Base-by-base conservation (phyloP, 2,113 vertebrate genomes). In the Callospermophilus lateralis region DNA sequence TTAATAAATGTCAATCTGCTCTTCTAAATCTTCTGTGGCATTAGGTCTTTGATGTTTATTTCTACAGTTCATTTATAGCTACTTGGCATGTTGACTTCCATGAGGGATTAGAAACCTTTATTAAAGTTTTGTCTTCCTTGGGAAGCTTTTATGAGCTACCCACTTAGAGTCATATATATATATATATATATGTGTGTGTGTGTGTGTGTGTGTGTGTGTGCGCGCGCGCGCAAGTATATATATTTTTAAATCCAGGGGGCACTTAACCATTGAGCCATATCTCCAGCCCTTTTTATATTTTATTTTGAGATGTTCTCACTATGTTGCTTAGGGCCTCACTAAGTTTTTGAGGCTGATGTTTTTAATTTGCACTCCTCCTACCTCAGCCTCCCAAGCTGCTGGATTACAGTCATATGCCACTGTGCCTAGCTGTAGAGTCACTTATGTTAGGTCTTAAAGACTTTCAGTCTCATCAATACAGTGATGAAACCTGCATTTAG, bases 381-480 rank as follows among this genome's bases (percentile, higher is more conserved):
- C 53, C 16, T 58, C 55, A 58, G 19, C 19, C 19, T 58, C 6
- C 55, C 55, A 20, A 58, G 17, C 55, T 58, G 19, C 55, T 58
- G 55, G 55, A 58, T 58, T 58, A 7, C 19, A 58, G 19, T 19
- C 17, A 5, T 58, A 19, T 7, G 17, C 19, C 55, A 58, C 17
- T 1, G 55, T 6, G 19, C 55, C 55, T 5, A 19, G 6, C 19
- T 20, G 5, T 7, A 19, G 67, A 48, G 4, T 68, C 37, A 90
- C 11, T 92, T 70, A 92, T 32, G 84, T 63, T 19, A 16, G 10
- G n/a, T 88, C 55, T 87, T 94, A n/a, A 89, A 90, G 70, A 90
- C 34, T 84, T 51, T 79, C 6, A 89, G 0, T 84, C 16, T 48
- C 58, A 26, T 80, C 28, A 65, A 28, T 93, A 84, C 4, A 81